These are phyloP conservation scores for Electrophaes corylata DNA, from an alignment of 2,888 invertebrate genomes.

Conservation along the genomic window DNA sequence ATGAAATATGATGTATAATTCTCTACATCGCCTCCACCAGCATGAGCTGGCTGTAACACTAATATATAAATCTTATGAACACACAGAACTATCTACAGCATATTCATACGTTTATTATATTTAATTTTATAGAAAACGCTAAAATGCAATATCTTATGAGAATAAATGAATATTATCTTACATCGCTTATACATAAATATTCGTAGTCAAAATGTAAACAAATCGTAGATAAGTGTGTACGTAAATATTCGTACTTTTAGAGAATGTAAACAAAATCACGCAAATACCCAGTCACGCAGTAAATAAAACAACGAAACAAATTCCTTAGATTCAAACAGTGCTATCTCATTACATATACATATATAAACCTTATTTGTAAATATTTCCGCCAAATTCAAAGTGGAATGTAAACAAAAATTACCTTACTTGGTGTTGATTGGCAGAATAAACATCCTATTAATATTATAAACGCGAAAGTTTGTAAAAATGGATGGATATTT, in stretches of 20 bases:
- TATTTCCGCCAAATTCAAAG: neutral
- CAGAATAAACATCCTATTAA: too few species aligned
- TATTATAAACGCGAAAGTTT: too few species aligned
- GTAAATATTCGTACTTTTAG: constrained; percentile 25
- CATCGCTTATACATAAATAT: constrained; percentile 31
- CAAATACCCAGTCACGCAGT: neutral
- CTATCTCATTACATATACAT: neutral
- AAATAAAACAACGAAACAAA: constrained; percentile 4
- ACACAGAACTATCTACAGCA: constrained; percentile 35
- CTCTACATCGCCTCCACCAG: neutral
- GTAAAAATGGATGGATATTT: too few species aligned
- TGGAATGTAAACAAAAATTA: neutral
- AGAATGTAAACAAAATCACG: constrained; percentile 8
- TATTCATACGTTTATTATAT: constrained; percentile 11
- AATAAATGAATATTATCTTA: constrained; percentile 31
- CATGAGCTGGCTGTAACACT: neutral
- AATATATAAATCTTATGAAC: constrained; percentile 35
- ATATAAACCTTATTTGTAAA: neutral
- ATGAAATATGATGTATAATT: neutral
- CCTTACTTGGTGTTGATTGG: too few species aligned
- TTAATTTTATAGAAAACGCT: constrained; percentile 24
- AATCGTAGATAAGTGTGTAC: constrained; percentile 12
- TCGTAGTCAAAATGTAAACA: constrained; percentile 18
- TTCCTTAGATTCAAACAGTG: neutral
- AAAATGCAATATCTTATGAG: constrained; percentile 30